Percentiles rank a stretch among this genome's conserved stretches.
phyloP scores from a whole-genome alignment of 2,888 invertebrate species.

The Chrysomela aeneicollis region DNA sequence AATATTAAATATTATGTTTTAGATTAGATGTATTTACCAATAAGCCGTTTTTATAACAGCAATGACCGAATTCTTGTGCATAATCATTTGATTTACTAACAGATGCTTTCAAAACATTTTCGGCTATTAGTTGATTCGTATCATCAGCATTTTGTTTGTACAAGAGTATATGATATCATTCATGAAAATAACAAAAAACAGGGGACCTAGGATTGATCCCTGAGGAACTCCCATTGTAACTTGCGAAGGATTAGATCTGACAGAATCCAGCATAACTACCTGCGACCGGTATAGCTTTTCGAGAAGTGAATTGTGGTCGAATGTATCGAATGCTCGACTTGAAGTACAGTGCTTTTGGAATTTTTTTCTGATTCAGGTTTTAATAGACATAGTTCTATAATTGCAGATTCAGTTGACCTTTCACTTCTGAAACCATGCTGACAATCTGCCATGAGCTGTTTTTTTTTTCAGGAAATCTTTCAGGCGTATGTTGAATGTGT shows the following conservation, averaged over 20 bases:
- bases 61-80: not conserved
- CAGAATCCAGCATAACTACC: not conserved
- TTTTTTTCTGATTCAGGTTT: slow-evolving; percentile 2
- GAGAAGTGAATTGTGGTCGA: slow-evolving; percentile 5
- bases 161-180: slow-evolving; percentile 16
- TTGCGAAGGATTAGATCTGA: not conserved
- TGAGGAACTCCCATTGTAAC: slow-evolving; percentile 11
- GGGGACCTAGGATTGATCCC: slow-evolving; percentile 7
- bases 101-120: not conserved
- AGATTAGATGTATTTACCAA: not conserved
- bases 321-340: slow-evolving; percentile 12
- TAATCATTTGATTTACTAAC: not conserved
- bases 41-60: not conserved
- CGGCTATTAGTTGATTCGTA: slow-evolving; percentile 14
- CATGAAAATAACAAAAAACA: slow-evolving; percentile 16
- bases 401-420: no score
- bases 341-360: slow-evolving; percentile 3
- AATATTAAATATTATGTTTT: slow-evolving; percentile 6
- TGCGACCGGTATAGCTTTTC: slow-evolving; percentile 11
- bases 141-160: slow-evolving; percentile 15
- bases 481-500: no score
- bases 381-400: slow-evolving; percentile 7
- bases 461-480: no score
- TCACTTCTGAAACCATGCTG: no score
- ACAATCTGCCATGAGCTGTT: no score